A percentile compares a stretch with the other conserved stretches of the same genome.
Conservation (phyloP, 2,888 invertebrate genomes). For the Eristalis tenax region DNA sequence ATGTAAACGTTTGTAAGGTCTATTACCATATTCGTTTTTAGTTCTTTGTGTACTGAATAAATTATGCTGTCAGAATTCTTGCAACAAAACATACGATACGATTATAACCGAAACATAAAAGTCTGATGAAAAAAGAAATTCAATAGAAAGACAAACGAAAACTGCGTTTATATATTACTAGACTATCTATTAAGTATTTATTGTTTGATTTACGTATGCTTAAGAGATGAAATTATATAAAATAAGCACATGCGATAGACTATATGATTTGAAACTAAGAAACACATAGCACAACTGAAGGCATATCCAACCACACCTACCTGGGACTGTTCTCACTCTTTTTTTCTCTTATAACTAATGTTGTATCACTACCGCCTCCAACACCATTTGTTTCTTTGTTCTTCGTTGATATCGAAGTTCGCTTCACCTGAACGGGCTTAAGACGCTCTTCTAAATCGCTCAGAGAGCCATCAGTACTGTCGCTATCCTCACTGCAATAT, state of each 20-base stretch:
- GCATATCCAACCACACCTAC: constrained; percentile 74
- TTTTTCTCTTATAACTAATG: constrained; percentile 78
- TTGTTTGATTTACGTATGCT: constrained; percentile 5
- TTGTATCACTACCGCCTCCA: constrained; percentile 76
- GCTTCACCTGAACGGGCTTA: constrained; percentile 78
- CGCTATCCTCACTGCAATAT: constrained; percentile 69
- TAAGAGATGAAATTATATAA: constrained; percentile 14
- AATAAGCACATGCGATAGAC: constrained; percentile 23
- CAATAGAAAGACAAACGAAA: background rate
- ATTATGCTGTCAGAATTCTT: background rate
- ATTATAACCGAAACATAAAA: background rate
- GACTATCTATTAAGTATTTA: constrained; percentile 6
- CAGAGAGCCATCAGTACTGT: constrained; percentile 76
- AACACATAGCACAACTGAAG: constrained; percentile 22
- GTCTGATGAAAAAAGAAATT: background rate
- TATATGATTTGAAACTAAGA: constrained; percentile 12
- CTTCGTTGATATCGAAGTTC: constrained; percentile 73
- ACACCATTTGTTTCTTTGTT: constrained; percentile 71
- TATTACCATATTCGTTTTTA: background rate
- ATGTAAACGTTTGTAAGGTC: no score
- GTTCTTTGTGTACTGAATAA: no score
- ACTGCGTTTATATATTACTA: background rate
- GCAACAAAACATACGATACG: background rate
- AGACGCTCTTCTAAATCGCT: constrained; percentile 80
- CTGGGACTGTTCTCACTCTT: constrained; percentile 80